Evolutionary conservation across 2,797 vertebrate genomes (phyloP), one percentile per base, ranked within the genome.

Genomic region (Crocidura indochinensis): DNA sequence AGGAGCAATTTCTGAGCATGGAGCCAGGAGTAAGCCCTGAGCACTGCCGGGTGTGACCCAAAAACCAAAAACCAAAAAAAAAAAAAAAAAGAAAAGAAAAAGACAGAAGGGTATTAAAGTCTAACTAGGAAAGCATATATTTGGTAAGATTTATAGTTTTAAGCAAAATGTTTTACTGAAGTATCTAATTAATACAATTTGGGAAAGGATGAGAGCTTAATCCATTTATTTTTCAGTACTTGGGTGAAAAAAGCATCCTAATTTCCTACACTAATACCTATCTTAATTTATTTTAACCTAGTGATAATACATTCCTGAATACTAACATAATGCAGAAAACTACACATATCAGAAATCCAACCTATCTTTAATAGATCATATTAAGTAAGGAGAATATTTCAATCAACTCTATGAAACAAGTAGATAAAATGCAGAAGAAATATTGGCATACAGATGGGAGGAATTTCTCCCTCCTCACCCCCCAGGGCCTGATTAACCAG

Each of bases 141-240:
- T 87, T 31, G 8, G 1, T 68, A 14, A 81, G 38, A 89, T 51
- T 76, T 86, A 46, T 46, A 26, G 75, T 79, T 91, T 15, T 76
- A 26, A 1, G 51, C 47, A 15, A 83, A 60, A 74, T 74, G 60
- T 15, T 78, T 84, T 81, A 73, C 80, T 49, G 82, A 79, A 96
- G 44, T 86, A 80, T 67, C 6, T 67, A 84, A 77, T 79, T 20
- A 15, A 15, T 29, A 75, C 60, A 14, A 73, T 0, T 31, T 62
- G 27, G 7, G 4, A 1, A 76, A 76, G 29, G 26, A 67, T 87
- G 91, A 81, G 17, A 60, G 73, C 27, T 91, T 47, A 9, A 68
- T 79, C 49, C 2, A 46, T 51, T 74, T 77, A 82, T 62, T 68
- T 86, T 79, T 74, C 29, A 76, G 4, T 74, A 46, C 53, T 88